Evolutionary conservation across 2,888 invertebrate species (phyloP).

Genomic region (Psococerastis gibbosa): DNA sequence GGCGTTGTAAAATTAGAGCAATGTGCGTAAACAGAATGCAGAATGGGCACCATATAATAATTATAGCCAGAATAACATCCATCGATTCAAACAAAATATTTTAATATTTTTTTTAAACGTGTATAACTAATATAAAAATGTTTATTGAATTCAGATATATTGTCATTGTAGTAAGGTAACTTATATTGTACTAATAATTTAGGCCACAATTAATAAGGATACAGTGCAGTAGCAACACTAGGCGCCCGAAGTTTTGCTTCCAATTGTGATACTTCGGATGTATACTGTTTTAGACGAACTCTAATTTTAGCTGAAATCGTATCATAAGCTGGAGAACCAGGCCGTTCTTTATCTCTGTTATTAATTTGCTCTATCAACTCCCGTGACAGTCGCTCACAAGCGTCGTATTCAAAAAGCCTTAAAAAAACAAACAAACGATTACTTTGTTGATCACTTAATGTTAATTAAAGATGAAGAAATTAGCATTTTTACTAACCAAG

Average conservation of each 20-base stretch:
- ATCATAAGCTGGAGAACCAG: constrained; percentile 34
- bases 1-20: too few relatives aligned
- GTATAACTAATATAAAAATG: too few relatives aligned
- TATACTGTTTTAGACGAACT: constrained; percentile 39
- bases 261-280: constrained; percentile 36
- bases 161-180: too few relatives aligned
- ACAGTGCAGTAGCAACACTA: constrained; percentile 22
- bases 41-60: too few relatives aligned
- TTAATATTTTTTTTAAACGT: too few relatives aligned
- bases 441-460: background rate
- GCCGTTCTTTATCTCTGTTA: constrained; percentile 31
- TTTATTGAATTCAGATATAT: too few relatives aligned
- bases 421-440: constrained; percentile 6
- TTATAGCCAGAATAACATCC: too few relatives aligned
- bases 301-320: constrained; percentile 38
- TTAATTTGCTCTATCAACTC: constrained; percentile 42
- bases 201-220: too few relatives aligned
- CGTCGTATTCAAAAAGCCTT: constrained; percentile 33
- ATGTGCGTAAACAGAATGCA: too few relatives aligned
- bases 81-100: too few relatives aligned
- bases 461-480: constrained; percentile 8
- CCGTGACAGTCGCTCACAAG: constrained; percentile 40
- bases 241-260: constrained; percentile 34
- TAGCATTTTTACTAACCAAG: constrained; percentile 24
- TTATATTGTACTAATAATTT: too few relatives aligned